phyloP scores from a whole-genome alignment of 2,113 vertebrate genomes.

The Myotis brandtii region DNA sequence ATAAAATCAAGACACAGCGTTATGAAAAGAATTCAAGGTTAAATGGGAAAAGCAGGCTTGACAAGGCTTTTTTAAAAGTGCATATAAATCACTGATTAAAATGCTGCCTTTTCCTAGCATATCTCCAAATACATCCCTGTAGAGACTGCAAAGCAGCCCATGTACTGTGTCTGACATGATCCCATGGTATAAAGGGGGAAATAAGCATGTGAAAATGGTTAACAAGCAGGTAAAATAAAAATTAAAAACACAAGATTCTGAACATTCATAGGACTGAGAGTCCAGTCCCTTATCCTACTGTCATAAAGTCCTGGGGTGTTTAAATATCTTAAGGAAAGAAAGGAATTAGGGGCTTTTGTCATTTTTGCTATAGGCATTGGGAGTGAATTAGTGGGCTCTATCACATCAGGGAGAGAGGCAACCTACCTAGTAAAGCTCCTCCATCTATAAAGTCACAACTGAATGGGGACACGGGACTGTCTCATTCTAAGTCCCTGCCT shows the following conservation, averaged over 20 bases:
- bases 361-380: not conserved
- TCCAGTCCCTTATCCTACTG: not conserved
- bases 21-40: conserved; percentile 86
- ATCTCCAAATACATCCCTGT: conserved; percentile 49
- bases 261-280: not conserved
- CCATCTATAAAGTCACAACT: conserved; percentile 26
- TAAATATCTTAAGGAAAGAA: conserved; percentile 53
- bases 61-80: conserved; percentile 74
- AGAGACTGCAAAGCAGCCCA: conserved; percentile 33
- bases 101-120: conserved; percentile 44
- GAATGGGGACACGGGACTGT: not conserved
- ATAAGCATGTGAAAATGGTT: not conserved
- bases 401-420: conserved; percentile 15
- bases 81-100: conserved; percentile 77
- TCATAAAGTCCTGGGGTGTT: not conserved
- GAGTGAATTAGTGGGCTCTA: conserved; percentile 41
- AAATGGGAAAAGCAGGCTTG: conserved; percentile 83
- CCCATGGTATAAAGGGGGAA: not conserved
- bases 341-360: conserved; percentile 21
- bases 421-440: conserved; percentile 39
- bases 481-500: not conserved
- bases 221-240: conserved; percentile 5
- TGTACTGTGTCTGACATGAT: conserved; percentile 18
- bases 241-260: not conserved
- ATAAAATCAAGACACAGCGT: conserved; percentile 86